Evolutionary conservation across 2,888 invertebrate species (phyloP).

Genomic region (Lucinisca nassula): DNA sequence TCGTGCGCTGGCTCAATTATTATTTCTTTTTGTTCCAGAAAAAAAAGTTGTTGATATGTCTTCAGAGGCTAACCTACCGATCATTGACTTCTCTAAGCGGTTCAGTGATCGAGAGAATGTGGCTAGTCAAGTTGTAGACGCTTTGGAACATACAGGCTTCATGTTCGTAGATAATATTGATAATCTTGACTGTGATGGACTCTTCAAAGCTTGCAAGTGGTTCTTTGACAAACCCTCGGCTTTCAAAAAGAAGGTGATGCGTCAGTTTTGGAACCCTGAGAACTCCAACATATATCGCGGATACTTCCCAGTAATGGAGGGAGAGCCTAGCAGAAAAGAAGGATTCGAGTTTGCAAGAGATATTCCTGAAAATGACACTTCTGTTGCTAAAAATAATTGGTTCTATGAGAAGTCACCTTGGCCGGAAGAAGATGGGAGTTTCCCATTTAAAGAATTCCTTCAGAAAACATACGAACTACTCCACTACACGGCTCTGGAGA

Average conservation of each 20-base stretch:
- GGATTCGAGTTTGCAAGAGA: constrained; percentile 74
- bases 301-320: constrained; percentile 74
- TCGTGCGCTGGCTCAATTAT: too few species aligned
- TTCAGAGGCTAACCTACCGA: constrained; percentile 52
- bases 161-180: constrained; percentile 73
- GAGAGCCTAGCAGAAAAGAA: constrained; percentile 73
- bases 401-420: constrained; percentile 69
- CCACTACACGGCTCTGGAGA: constrained; percentile 70
- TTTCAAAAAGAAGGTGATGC: constrained; percentile 60
- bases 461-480: constrained; percentile 62
- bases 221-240: constrained; percentile 73
- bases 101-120: constrained; percentile 53
- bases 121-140: constrained; percentile 68
- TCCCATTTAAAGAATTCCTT: constrained; percentile 66
- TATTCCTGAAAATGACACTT: constrained; percentile 56
- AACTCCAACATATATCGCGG: constrained; percentile 75
- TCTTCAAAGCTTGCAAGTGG: constrained; percentile 68
- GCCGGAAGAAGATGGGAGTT: constrained; percentile 72
- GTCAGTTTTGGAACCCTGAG: constrained; percentile 72
- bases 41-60: not conserved
- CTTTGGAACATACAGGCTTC: constrained; percentile 75
- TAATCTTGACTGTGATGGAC: constrained; percentile 65
- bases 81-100: constrained; percentile 71
- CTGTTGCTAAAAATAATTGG: constrained; percentile 64
- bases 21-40: not conserved